phyloP scores from a whole-genome alignment of 64 coral and sea anemone genomes.

The Acropora tenuis region DNA sequence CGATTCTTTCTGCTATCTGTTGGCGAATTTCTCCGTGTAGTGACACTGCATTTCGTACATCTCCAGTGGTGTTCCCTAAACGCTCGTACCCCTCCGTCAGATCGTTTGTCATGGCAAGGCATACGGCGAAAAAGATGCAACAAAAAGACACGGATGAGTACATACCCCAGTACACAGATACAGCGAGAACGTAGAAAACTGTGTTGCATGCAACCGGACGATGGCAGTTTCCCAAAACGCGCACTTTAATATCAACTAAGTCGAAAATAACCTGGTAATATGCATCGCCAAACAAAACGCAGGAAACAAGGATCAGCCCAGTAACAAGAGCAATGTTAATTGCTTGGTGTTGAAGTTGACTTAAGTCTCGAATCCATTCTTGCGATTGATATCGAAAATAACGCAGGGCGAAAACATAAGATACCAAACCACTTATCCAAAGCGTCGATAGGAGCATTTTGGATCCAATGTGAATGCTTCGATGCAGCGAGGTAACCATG shows the following conservation, averaged over 20 bases:
- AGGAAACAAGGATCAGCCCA: conserved; percentile 57
- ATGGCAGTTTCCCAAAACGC: conserved; percentile 30
- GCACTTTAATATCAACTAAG: conserved; percentile 57
- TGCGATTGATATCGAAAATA: no score
- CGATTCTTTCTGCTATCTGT: conserved; percentile 45
- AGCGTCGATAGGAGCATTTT: conserved; percentile 63
- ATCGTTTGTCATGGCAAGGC: conserved; percentile 41
- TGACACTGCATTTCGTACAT: conserved; percentile 28
- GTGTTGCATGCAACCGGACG: conserved; percentile 5
- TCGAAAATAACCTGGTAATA: conserved; percentile 74
- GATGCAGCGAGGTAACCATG: conserved; percentile 24
- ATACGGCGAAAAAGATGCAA: no score
- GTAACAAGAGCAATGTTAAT: conserved; percentile 42
- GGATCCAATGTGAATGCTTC: conserved; percentile 50
- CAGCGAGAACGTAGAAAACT: conserved; percentile 46
- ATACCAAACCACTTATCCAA: conserved; percentile 54
- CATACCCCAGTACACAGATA: background rate
- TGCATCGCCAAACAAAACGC: conserved; percentile 61
- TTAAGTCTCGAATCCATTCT: conserved; percentile 8
- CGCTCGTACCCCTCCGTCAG: conserved; percentile 60
- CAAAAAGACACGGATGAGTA: no score
- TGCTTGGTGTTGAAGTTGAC: conserved; percentile 1
- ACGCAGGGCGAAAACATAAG: background rate
- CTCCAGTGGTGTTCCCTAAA: conserved; percentile 5
- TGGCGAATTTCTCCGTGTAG: conserved; percentile 35